These are phyloP conservation scores for Cantharis lateralis DNA, from an alignment of 2,888 invertebrate genomes.

Conservation along the genomic window DNA sequence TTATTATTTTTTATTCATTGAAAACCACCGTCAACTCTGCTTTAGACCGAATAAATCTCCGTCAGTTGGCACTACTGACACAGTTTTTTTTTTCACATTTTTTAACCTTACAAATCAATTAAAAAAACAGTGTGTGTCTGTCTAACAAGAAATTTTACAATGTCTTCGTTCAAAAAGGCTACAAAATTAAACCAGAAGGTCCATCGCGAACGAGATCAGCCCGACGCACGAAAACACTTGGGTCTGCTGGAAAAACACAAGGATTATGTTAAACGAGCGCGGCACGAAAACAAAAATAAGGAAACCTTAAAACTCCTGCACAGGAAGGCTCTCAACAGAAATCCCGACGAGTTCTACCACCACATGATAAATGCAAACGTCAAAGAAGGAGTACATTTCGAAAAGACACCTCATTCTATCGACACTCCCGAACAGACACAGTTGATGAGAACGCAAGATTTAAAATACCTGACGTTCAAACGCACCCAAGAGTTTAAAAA, in stretches of 20 bases:
- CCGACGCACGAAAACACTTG: constrained; percentile 73
- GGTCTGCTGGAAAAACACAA: constrained; percentile 89
- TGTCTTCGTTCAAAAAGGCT: constrained; percentile 92
- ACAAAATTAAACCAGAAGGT: constrained; percentile 83
- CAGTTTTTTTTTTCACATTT: too few relatives aligned
- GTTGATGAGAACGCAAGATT: constrained; percentile 89
- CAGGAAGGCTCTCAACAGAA: constrained; percentile 85
- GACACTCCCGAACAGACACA: constrained; percentile 83
- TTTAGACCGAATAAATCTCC: too few relatives aligned
- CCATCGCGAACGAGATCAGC: constrained; percentile 85
- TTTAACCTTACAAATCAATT: too few relatives aligned
- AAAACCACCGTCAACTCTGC: too few relatives aligned
- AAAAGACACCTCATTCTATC: constrained; percentile 69
- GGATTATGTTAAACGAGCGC: constrained; percentile 80
- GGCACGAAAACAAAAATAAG: constrained; percentile 81
- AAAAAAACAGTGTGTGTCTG: too few relatives aligned
- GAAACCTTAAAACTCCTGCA: constrained; percentile 79
- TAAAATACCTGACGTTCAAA: constrained; percentile 80
- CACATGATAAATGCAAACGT: constrained; percentile 93
- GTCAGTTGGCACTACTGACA: too few relatives aligned
- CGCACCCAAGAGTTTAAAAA: constrained; percentile 81
- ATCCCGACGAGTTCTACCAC: constrained; percentile 98
- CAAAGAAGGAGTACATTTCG: constrained; percentile 65
- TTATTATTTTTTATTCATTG: too few relatives aligned
- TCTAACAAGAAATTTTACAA: too few relatives aligned